Percentiles rank a stretch among this genome's conserved stretches.
Evolutionary conservation across 2,113 vertebrate species (phyloP).

Genomic region (Elephantulus edwardii): DNA sequence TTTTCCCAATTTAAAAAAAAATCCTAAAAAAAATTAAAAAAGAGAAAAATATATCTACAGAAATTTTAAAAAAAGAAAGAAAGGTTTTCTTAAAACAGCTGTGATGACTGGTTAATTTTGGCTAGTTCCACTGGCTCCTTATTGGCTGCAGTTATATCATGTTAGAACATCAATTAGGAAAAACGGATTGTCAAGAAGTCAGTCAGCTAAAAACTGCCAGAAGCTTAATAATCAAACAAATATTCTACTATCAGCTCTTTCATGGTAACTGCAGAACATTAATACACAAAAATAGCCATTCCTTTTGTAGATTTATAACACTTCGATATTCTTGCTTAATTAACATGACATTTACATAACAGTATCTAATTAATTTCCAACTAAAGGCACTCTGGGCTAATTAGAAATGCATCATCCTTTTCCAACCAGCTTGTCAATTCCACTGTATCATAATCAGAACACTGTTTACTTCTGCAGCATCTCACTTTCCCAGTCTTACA

Average conservation of each 20-base stretch:
- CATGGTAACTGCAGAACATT: constrained; percentile 67
- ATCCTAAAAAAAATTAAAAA: no score
- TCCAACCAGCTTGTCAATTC: constrained; percentile 78
- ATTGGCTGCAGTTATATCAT: constrained; percentile 40
- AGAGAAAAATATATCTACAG: no score
- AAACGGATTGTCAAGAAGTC: constrained; percentile 70
- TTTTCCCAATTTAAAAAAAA: no score
- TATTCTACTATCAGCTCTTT: constrained; percentile 64
- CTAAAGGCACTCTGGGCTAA: constrained; percentile 76
- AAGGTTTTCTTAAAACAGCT: constrained; percentile 33
- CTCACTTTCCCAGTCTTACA: constrained; percentile 35
- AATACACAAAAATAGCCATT: constrained; percentile 72
- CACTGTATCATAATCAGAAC: constrained; percentile 64
- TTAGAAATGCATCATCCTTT: constrained; percentile 80
- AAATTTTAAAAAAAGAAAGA: no score
- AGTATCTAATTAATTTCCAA: constrained; percentile 82
- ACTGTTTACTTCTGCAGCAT: constrained; percentile 66
- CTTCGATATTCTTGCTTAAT: constrained; percentile 81
- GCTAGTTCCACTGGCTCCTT: constrained; percentile 23
- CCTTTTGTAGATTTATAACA: constrained; percentile 77
- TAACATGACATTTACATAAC: constrained; percentile 85
- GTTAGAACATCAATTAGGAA: constrained; percentile 67
- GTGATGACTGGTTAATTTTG: constrained; percentile 48
- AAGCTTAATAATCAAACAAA: constrained; percentile 66
- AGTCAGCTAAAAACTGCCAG: constrained; percentile 68